Conservation (phyloP, 1,140 invertebrate genomes). For the Ditylenchus dipsaci region DNA sequence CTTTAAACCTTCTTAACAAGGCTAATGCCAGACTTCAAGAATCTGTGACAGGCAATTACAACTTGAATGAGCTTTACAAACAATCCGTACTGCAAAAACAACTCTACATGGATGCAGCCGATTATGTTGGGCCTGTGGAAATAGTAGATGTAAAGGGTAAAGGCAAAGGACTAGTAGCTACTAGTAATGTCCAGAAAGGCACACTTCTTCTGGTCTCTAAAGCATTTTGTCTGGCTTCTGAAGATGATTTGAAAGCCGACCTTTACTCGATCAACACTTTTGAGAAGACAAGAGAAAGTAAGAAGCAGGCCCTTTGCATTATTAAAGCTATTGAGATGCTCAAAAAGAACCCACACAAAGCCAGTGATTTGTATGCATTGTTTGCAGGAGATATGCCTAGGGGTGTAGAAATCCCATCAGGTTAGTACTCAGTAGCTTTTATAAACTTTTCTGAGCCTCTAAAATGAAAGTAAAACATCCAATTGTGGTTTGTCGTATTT, state of each 20-base stretch:
- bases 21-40: neutral
- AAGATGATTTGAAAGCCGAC: neutral
- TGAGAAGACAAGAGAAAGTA: neutral
- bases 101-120: slow-evolving; percentile 2
- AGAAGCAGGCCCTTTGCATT: neutral
- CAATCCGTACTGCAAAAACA: neutral
- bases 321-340: neutral
- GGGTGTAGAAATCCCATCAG: no score
- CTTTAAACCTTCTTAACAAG: neutral
- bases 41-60: slow-evolving; percentile 4
- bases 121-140: slow-evolving; percentile 10
- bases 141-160: neutral
- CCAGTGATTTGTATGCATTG: neutral
- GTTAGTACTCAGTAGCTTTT: no score
- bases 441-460: no score
- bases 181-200: neutral
- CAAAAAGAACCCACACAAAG: neutral
- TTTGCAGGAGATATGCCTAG: no score
- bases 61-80: slow-evolving; percentile 8
- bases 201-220: slow-evolving; percentile 1
- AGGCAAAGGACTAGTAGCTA: neutral
- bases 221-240: neutral
- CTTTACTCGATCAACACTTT: neutral
- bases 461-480: no score
- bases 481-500: no score